phyloP scores from a whole-genome alignment of 2,888 invertebrate genomes.

The Drosophila stalkeri region DNA sequence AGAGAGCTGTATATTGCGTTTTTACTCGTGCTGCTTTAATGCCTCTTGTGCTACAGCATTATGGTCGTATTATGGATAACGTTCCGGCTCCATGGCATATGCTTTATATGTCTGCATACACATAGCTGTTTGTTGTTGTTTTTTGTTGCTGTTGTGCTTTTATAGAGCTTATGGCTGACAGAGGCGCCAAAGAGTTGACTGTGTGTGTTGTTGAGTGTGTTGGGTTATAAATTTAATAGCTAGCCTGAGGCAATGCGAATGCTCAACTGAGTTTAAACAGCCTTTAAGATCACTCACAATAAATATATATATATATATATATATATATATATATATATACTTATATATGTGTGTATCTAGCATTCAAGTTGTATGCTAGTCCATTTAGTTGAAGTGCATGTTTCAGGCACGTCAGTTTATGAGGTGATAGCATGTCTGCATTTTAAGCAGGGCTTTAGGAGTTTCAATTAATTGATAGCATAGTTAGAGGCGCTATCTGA shows the following conservation, averaged over 20 bases:
- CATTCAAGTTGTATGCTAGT: constrained; percentile 11
- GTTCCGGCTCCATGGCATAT: constrained; percentile 46
- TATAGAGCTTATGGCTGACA: constrained; percentile 27
- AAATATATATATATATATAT: not conserved
- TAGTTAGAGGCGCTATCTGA: constrained; percentile 12
- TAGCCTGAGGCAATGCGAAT: constrained; percentile 12
- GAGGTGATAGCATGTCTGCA: constrained; percentile 7
- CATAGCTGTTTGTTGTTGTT: not conserved
- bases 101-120: constrained; percentile 26
- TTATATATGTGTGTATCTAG: not conserved
- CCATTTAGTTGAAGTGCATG: constrained; percentile 34
- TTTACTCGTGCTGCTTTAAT: constrained; percentile 52
- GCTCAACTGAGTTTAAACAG: constrained; percentile 20
- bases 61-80: constrained; percentile 53
- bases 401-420: constrained; percentile 30
- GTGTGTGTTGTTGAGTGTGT: not conserved
- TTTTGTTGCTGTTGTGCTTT: constrained; percentile 29
- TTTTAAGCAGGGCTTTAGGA: constrained; percentile 13
- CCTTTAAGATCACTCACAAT: constrained; percentile 12
- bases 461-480: constrained; percentile 33
- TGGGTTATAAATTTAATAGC: constrained; percentile 48
- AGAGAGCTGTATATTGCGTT: constrained; percentile 24
- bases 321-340: not conserved
- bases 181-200: constrained; percentile 38
- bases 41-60: constrained; percentile 54